Evolutionary conservation across 2,113 vertebrate genomes (phyloP).

Genomic region (Nestor notabilis): DNA sequence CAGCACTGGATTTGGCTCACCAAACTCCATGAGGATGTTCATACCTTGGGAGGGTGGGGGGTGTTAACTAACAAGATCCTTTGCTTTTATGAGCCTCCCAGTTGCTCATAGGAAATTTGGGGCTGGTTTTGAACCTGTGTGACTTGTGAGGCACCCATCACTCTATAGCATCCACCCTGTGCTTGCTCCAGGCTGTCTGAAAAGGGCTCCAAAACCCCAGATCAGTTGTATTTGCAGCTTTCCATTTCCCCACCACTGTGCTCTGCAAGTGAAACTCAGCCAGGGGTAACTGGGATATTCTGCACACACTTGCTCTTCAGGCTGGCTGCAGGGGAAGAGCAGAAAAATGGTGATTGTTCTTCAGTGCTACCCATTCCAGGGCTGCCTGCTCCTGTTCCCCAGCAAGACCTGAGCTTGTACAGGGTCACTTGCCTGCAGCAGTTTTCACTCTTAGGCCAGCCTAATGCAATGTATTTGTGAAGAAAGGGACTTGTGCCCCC

Average conservation of each 20-base stretch:
- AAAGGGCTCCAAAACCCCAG: background rate
- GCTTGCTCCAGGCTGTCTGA: background rate
- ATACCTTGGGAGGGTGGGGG: fast-evolving
- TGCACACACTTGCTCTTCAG: background rate
- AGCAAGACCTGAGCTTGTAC: fast-evolving
- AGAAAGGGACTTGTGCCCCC: background rate
- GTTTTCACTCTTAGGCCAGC: background rate
- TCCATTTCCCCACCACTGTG: background rate
- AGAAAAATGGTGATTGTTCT: background rate
- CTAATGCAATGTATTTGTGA: background rate
- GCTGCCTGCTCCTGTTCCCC: background rate
- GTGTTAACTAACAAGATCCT: too few species aligned
- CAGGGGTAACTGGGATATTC: background rate
- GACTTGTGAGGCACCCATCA: fast-evolving
- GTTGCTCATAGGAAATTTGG: background rate
- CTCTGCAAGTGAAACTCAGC: background rate
- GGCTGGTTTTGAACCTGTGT: background rate
- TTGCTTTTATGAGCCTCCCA: too few species aligned
- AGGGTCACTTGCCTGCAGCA: too few species aligned
- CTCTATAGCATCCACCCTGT: background rate
- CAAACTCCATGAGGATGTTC: background rate
- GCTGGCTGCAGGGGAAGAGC: background rate
- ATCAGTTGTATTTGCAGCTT: fast-evolving
- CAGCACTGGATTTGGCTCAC: fast-evolving
- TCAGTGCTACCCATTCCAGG: fast-evolving